Base-by-base conservation (phyloP, 1,140 invertebrate genomes). In the Tetramorium parvispinum region DNA sequence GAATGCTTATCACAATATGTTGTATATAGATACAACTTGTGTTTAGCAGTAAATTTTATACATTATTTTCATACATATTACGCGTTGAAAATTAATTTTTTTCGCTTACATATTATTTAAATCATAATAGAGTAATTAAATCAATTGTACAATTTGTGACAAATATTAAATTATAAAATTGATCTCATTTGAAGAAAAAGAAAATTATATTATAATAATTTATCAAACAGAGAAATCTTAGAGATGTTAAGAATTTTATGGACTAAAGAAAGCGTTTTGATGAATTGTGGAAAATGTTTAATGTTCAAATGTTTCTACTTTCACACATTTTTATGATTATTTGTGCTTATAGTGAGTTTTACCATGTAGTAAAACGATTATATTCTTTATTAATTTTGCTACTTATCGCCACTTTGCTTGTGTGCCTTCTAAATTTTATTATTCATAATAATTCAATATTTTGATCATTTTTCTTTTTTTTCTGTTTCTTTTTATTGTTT, bases 151-250 rank as follows among this genome's bases (percentile, higher is more conserved):
- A 37, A 82, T 13, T 13, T 83, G 32, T 46, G 8, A 88, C 71
- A 77, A 32, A 83, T 89, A 49, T 82, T 78, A 85, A 71, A 51
- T 24, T 71, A 66, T 37, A 40, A 53, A 71, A 63, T 78, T 63
- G 55, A 89, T 89, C 86, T 86, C 71, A 89, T 82, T 21, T 83
- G 55, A 49, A 32, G 6, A 75, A 40, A 53, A 11, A 83, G 40
- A 55, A 5, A 32, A 40, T 66, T 85, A 51, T 40, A 61, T 0
- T 27, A 32, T 73, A 59, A 71, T 82, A 49, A 82, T 66, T 57
- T 27, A 77, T 77, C 55, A 71, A 57, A 27, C 18, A 76, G 53
- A 37, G n/a, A 70, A 43, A 73, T 65, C 66, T 46, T 79, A 89
- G 32, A 87, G n/a, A 43, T 85, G 18, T 57, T 32, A 40, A 81